These are phyloP conservation scores for Cranoglanis bouderius DNA, from an alignment of 2,113 vertebrate genomes.

Conservation along the genomic window DNA sequence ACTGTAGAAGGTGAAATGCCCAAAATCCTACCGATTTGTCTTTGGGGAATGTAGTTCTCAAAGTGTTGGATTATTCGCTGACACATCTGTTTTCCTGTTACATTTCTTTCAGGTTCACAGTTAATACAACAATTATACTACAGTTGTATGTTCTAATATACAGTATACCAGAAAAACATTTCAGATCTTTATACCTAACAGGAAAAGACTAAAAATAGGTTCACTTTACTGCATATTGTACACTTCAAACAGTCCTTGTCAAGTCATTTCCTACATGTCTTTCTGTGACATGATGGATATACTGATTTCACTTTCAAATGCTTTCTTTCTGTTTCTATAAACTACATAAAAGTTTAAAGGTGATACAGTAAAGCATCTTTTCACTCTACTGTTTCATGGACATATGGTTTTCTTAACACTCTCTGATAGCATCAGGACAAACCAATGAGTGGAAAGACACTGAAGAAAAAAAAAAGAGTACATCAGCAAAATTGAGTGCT, in stretches of 20 bases:
- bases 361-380: constrained; percentile 43
- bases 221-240: neutral
- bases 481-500: neutral
- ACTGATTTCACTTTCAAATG: constrained; percentile 22
- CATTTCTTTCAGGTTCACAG: neutral
- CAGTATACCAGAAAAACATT: neutral
- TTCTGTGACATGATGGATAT: constrained; percentile 7
- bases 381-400: constrained; percentile 26
- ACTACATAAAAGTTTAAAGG: constrained; percentile 30
- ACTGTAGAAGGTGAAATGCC: no score
- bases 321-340: constrained; percentile 29
- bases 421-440: constrained; percentile 51
- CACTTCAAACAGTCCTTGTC: neutral
- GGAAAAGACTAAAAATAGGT: neutral
- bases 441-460: constrained; percentile 44
- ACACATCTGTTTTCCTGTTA: neutral
- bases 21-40: no score
- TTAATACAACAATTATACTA: neutral
- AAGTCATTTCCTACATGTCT: neutral
- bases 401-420: constrained; percentile 35
- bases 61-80: no score
- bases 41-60: no score
- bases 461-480: constrained; percentile 24
- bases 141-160: neutral
- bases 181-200: neutral